A percentile compares a stretch with the other conserved stretches of the same genome.
Conservation (phyloP, 1,140 invertebrate species). For the Semibalanus balanoides region DNA sequence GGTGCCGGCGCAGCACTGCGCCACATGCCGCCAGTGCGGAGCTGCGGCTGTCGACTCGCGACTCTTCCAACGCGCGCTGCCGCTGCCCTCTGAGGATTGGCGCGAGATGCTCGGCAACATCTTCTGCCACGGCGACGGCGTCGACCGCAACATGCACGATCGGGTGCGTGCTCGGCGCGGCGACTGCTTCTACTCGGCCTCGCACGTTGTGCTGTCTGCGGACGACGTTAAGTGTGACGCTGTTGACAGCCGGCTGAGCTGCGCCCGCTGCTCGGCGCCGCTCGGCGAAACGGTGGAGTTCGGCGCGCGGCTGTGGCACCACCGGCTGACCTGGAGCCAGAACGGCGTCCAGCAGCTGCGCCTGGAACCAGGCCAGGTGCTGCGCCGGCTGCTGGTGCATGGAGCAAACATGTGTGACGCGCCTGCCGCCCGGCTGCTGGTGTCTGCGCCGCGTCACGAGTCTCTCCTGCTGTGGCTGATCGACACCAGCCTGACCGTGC, state of each 20-base stretch:
- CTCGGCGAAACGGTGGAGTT: neutral
- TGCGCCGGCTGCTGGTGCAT: neutral
- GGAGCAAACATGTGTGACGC: neutral
- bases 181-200: neutral
- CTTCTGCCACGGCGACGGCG: neutral
- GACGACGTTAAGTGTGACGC: neutral
- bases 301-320: neutral
- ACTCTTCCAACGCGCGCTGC: neutral
- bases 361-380: neutral
- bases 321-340: neutral
- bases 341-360: neutral
- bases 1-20: neutral
- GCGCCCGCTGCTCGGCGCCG: neutral
- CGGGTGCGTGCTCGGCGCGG: neutral
- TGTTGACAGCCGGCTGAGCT: neutral
- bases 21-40: neutral
- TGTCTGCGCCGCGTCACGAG: neutral
- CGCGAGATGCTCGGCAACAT: neutral
- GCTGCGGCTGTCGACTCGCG: neutral
- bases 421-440: neutral
- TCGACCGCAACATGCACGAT: neutral
- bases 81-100: neutral
- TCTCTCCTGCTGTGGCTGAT: neutral
- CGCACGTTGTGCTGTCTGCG: neutral
- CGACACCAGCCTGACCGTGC: neutral